Conservation (phyloP, 2,888 invertebrate genomes). For the Tipula vernalis region DNA sequence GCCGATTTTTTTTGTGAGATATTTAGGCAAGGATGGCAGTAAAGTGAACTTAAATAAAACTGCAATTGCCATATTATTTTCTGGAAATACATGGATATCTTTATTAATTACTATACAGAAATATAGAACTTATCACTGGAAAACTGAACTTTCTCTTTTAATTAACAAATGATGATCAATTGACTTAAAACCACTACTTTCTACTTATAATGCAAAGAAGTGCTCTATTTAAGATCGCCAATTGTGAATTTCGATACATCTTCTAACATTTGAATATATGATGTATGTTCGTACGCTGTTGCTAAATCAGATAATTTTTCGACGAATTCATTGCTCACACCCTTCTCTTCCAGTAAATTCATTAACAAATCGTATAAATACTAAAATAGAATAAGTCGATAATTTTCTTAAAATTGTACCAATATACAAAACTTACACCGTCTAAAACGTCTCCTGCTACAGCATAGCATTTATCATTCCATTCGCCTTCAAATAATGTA, state of each 20-base stretch:
- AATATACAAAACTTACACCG: slow-evolving; percentile 55
- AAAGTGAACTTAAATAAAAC: neutral
- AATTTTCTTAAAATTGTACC: slow-evolving; percentile 12
- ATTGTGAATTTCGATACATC: slow-evolving; percentile 69
- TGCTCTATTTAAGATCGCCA: slow-evolving; percentile 29
- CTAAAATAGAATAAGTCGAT: slow-evolving; percentile 38
- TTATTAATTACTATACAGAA: neutral
- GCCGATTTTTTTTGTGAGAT: neutral
- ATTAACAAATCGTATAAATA: slow-evolving; percentile 88
- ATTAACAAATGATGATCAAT: neutral
- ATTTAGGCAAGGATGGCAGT: neutral
- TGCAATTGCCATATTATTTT: neutral
- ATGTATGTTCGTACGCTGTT: slow-evolving; percentile 84
- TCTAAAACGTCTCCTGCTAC: slow-evolving; percentile 92
- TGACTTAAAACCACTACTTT: neutral
- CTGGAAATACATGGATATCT: neutral
- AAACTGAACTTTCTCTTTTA: neutral
- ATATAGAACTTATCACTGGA: neutral
- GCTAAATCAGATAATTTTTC: slow-evolving; percentile 78
- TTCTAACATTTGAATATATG: slow-evolving; percentile 81
- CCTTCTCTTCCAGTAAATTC: slow-evolving; percentile 93
- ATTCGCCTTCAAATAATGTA: slow-evolving; percentile 75
- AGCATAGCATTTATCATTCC: slow-evolving; percentile 75
- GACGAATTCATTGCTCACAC: slow-evolving; percentile 84
- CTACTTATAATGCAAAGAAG: neutral